Percentiles rank a stretch among this genome's conserved stretches.
Evolutionary conservation across 2,888 invertebrate genomes (phyloP).

Genomic region (Eristalis tenax): DNA sequence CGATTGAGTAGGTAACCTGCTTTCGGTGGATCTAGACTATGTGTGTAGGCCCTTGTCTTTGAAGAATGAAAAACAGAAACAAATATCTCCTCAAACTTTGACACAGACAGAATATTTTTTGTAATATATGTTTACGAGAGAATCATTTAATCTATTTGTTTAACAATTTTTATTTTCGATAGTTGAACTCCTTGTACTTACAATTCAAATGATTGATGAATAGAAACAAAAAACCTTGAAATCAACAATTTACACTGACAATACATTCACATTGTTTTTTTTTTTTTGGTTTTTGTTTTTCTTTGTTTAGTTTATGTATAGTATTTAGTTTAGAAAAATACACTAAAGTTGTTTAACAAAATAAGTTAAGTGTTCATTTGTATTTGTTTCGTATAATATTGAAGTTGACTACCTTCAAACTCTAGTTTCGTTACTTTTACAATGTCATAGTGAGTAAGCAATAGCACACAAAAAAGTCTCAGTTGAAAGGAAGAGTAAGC

Average conservation of each 20-base stretch:
- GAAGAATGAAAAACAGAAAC: neutral
- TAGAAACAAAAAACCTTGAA: constrained; percentile 50
- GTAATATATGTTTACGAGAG: neutral
- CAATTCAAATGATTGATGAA: neutral
- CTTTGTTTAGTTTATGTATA: constrained; percentile 16
- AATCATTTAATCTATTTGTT: constrained; percentile 13
- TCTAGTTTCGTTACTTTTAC: constrained; percentile 57
- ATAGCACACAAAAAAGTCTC: constrained; percentile 25
- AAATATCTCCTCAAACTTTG: constrained; percentile 34
- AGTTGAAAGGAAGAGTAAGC: constrained; percentile 19
- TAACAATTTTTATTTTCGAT: constrained; percentile 45
- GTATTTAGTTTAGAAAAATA: constrained; percentile 64
- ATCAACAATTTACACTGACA: constrained; percentile 50
- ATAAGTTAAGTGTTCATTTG: constrained; percentile 33
- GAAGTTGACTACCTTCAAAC: constrained; percentile 47
- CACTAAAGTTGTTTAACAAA: constrained; percentile 53
- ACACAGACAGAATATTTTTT: constrained; percentile 50
- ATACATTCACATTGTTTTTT: constrained; percentile 9
- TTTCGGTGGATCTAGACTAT: constrained; percentile 8
- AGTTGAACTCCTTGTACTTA: constrained; percentile 13
- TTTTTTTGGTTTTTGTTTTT: too few relatives aligned
- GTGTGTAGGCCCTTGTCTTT: neutral
- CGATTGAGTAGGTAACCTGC: neutral
- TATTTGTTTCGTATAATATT: constrained; percentile 40
- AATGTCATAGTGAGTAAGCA: constrained; percentile 28